phyloP scores from a whole-genome alignment of 2,888 invertebrate species.

The Napeogenes inachia region DNA sequence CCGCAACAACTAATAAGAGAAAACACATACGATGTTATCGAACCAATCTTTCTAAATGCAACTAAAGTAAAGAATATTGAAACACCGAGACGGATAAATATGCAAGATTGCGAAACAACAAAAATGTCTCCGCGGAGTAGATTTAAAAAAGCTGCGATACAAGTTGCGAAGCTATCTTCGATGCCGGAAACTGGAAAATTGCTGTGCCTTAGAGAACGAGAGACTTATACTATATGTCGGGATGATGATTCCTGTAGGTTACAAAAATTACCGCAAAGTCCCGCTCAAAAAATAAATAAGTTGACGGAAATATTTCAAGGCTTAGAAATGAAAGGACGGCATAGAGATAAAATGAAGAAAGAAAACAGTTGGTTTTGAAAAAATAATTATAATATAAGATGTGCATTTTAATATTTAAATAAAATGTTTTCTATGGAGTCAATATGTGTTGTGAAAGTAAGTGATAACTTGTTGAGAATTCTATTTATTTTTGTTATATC shows the following conservation, averaged over 20 bases:
- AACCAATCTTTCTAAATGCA: slow-evolving; percentile 57
- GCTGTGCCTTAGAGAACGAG: slow-evolving; percentile 58
- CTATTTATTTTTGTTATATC: slow-evolving; percentile 47
- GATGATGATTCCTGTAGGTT: slow-evolving; percentile 48
- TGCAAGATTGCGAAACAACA: slow-evolving; percentile 26
- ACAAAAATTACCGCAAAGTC: slow-evolving; percentile 53
- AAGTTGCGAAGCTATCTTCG: slow-evolving; percentile 59
- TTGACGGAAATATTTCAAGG: slow-evolving; percentile 68
- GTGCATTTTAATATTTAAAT: slow-evolving; percentile 3
- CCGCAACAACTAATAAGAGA: slow-evolving; percentile 63
- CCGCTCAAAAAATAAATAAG: slow-evolving; percentile 57
- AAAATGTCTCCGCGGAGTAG: slow-evolving; percentile 61
- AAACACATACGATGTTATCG: slow-evolving; percentile 69
- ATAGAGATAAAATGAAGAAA: slow-evolving; percentile 64
- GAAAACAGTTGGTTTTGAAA: slow-evolving; percentile 71
- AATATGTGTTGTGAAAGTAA: slow-evolving; percentile 36
- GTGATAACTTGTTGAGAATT: slow-evolving; percentile 43
- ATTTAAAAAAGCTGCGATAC: slow-evolving; percentile 65
- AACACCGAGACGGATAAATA: slow-evolving; percentile 22
- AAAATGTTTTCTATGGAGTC: slow-evolving; percentile 10
- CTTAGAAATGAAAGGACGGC: slow-evolving; percentile 61
- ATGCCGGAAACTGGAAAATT: slow-evolving; percentile 67
- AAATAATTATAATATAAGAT: slow-evolving; percentile 5
- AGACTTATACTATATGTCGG: slow-evolving; percentile 48
- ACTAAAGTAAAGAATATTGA: slow-evolving; percentile 42